A percentile compares a stretch with the other conserved stretches of the same genome.
These are phyloP conservation scores for Tetramorium bicarinatum DNA, from an alignment of 2,888 invertebrate species.

Conservation along the genomic window DNA sequence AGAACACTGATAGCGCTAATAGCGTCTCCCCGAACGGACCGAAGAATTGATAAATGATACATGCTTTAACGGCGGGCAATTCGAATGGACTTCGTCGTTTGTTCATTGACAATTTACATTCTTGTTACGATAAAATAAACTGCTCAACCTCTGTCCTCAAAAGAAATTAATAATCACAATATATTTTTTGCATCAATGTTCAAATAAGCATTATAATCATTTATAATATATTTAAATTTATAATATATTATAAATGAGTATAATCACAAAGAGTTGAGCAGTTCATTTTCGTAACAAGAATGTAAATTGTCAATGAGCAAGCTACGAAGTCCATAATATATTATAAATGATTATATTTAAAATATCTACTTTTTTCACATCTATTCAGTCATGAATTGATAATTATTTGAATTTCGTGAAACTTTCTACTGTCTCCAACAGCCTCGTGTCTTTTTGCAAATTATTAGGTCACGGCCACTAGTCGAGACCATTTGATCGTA, in stretches of 20 bases:
- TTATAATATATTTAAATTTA: no score
- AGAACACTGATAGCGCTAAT: no score
- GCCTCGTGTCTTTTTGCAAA: background rate
- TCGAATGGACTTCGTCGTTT: background rate
- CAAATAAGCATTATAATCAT: slow-evolving; percentile 1
- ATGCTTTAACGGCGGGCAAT: background rate
- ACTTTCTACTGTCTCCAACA: background rate
- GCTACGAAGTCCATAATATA: no score
- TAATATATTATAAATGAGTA: no score
- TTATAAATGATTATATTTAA: background rate
- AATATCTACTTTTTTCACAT: no score
- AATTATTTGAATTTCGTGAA: background rate
- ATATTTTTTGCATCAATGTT: background rate
- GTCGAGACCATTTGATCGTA: background rate
- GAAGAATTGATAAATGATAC: no score
- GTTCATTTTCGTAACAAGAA: no score
- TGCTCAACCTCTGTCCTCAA: background rate
- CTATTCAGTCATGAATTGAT: no score
- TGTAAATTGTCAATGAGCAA: no score
- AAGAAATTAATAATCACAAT: background rate
- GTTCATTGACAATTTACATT: background rate
- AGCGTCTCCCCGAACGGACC: no score
- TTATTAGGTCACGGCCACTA: background rate
- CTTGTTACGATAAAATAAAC: background rate
- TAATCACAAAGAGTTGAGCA: no score